Evolutionary conservation across 2,113 vertebrate genomes (phyloP), one percentile per base, ranked within the genome.

Genomic region (Recurvirostra avosetta): DNA sequence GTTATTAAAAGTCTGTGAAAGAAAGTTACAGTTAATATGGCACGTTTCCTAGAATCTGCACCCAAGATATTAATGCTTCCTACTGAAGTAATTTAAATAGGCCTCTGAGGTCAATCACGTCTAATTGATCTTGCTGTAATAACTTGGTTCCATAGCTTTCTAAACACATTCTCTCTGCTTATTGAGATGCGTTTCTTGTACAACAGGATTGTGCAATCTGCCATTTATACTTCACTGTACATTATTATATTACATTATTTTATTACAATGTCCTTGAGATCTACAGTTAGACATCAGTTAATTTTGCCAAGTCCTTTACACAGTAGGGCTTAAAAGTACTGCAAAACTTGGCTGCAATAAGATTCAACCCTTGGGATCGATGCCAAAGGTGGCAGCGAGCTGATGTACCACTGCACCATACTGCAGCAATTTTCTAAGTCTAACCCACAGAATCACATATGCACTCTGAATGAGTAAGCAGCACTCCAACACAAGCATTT

Each of bases 371-470:
- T 59, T 75, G 94, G 96, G 95, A 95, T 77, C 18, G 58, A 36
- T 63, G 88, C 93, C 97, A 97, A 90, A 80, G 82, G 82, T 86
- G 75, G 86, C 90, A 94, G 81, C 40, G 79, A 94, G 93, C 88
- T 96, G 84, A 74, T 82, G 84, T 85, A 81, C 92, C 71, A 92
- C 83, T 95, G 96, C 92, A 96, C 73, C 95, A 93, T 34, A 88
- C 76, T 95, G 97, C 96, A 97, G 96, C 90, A 95, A 34, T 96
- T 95, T 79, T 74, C 84, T 61, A 23, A 20, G 86, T 58, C 87
- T 83, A 86, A 94, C 71, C 89, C 94, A 53, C 50, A 73, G 92
- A 91, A 78, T 36, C 90, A 68, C 4, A 56, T 1, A 94, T 50
- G 88, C 83, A 38, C 76, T 43, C 74, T 3, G 94, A 96, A 97